A percentile compares a stretch with the other conserved stretches of the same genome.
Evolutionary conservation across 1,140 invertebrate species (phyloP).

Genomic region (Leptinotarsa defecta): DNA sequence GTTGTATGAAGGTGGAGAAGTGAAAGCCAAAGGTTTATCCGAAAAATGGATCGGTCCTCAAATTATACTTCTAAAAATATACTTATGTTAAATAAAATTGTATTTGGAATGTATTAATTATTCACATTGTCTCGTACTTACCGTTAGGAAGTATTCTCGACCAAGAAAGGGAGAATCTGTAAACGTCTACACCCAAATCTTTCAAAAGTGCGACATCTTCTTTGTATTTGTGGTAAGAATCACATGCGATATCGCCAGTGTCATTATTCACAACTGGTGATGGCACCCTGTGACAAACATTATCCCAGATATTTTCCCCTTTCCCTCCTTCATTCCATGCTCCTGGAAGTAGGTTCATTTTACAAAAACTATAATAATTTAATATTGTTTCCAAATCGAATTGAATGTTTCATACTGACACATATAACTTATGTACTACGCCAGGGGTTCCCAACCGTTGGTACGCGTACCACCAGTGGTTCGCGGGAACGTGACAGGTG

Average conservation of each 20-base stretch:
- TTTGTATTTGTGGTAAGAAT: slow-evolving; percentile 71
- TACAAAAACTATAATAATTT: too few species aligned
- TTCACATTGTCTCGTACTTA: slow-evolving; percentile 35
- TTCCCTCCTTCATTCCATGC: slow-evolving; percentile 51
- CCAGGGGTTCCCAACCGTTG: too few species aligned
- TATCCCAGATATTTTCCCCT: slow-evolving; percentile 43
- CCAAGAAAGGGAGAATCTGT: slow-evolving; percentile 67
- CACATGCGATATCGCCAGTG: slow-evolving; percentile 68
- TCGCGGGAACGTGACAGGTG: too few species aligned
- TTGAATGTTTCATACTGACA: too few species aligned
- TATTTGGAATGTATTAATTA: background rate
- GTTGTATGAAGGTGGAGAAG: too few species aligned
- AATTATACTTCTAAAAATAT: too few species aligned
- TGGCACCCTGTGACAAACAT: slow-evolving; percentile 26
- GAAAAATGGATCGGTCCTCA: too few species aligned
- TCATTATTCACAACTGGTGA: slow-evolving; percentile 50
- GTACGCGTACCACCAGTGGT: too few species aligned
- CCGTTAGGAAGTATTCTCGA: slow-evolving; percentile 54
- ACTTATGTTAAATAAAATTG: too few species aligned
- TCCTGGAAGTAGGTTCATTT: slow-evolving; percentile 37
- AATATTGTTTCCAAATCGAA: too few species aligned
- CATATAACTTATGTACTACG: too few species aligned
- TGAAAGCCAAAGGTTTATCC: too few species aligned
- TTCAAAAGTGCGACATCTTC: slow-evolving; percentile 68
- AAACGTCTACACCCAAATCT: slow-evolving; percentile 59